These are phyloP conservation scores for Morone saxatilis DNA, from an alignment of 2,113 vertebrate genomes.

Conservation along the genomic window DNA sequence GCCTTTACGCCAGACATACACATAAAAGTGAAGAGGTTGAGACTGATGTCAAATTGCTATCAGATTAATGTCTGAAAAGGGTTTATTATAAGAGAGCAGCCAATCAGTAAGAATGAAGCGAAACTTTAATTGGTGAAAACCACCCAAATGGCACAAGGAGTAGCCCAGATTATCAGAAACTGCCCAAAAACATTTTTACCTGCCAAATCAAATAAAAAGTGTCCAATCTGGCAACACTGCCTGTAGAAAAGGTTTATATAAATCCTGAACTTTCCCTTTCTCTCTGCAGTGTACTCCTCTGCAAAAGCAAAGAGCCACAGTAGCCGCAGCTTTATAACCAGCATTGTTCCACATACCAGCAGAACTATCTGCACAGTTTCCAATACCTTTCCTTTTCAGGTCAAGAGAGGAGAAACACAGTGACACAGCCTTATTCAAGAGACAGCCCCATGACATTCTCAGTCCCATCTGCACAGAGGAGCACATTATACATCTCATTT, in stretches of 20 bases:
- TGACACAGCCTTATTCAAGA: conserved; percentile 16
- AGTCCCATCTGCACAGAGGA: conserved; percentile 10
- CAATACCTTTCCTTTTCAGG: conserved; percentile 82
- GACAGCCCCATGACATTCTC: conserved; percentile 28
- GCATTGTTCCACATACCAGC: conserved; percentile 51
- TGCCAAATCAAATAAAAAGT: neutral
- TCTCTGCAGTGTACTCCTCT: neutral
- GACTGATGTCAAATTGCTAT: too few relatives aligned
- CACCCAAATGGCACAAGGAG: neutral
- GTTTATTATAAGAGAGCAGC: neutral
- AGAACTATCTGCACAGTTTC: conserved; percentile 39
- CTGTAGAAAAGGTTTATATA: neutral
- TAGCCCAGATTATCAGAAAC: neutral
- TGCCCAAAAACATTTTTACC: neutral
- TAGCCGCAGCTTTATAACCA: conserved; percentile 20
- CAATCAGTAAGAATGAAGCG: neutral
- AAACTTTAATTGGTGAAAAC: neutral
- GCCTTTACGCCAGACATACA: too few relatives aligned
- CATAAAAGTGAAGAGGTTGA: too few relatives aligned
- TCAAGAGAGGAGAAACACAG: conserved; percentile 56
- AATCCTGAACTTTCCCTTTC: conserved; percentile 21
- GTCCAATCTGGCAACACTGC: neutral
- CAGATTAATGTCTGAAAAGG: neutral
- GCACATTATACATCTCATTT: conserved; percentile 23
- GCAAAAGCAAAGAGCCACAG: conserved; percentile 32